Conservation (phyloP, 1,140 invertebrate genomes). For the Tetraneura akinire region DNA sequence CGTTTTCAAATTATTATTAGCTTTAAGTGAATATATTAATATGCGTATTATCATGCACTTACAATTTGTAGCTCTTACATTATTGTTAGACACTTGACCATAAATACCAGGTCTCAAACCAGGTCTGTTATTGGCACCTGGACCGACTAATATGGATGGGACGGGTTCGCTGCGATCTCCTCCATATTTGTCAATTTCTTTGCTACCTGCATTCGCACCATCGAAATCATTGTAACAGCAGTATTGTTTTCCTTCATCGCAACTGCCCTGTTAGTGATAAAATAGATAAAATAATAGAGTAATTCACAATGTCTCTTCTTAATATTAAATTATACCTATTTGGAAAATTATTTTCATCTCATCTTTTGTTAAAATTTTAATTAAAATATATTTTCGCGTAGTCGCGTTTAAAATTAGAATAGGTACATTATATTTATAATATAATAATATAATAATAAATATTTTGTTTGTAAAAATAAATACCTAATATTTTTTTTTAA, state of each 20-base stretch:
- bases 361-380: neutral
- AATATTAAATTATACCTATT: too few species aligned
- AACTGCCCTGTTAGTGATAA: conserved; percentile 45
- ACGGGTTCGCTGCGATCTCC: conserved; percentile 43
- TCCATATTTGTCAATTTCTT: conserved; percentile 35
- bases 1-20: neutral
- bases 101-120: conserved; percentile 42
- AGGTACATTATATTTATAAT: neutral
- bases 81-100: conserved; percentile 41
- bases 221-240: conserved; percentile 52
- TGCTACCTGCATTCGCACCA: conserved; percentile 13
- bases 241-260: conserved; percentile 52
- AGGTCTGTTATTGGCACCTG: conserved; percentile 5
- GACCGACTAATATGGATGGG: conserved; percentile 31
- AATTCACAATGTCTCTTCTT: too few species aligned
- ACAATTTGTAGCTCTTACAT: conserved; percentile 40
- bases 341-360: too few species aligned
- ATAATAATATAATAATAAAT: too few species aligned
- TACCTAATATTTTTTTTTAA: neutral
- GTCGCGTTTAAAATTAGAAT: too few species aligned
- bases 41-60: conserved; percentile 37
- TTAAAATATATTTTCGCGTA: neutral
- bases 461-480: neutral
- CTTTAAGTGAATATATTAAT: conserved; percentile 17
- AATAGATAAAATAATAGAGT: neutral